Evolutionary conservation across 2,888 invertebrate genomes (phyloP), one percentile per base, ranked within the genome.

Genomic region (Euclidia mi): DNA sequence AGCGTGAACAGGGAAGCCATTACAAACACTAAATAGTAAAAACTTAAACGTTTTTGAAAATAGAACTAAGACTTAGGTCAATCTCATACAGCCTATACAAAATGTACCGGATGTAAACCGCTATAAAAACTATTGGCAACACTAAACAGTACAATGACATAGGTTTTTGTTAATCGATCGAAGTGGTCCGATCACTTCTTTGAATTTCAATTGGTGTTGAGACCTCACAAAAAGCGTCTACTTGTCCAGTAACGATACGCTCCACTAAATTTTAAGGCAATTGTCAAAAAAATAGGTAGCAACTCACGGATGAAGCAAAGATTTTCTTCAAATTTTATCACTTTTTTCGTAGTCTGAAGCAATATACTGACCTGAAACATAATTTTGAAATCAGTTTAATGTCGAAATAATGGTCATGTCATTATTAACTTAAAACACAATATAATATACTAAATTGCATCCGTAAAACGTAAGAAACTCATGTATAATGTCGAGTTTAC

Each of bases 291-390:
- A 80, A 63, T 41, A n/a, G 3, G 9, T 15, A 4, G 18, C 12
- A 47, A 67, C 78, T 71, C 50, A 79, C 74, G 52, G 50, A 66
- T 52, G 34, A 56, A 59, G 51, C 17, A 47, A 61, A 47, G 41
- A 35, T 34, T 59, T 53, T 60, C 32, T 32, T 56, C 28, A 40
- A 29, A 55, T 49, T 35, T n/a, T 28, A 38, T 12, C n/a, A 14
- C 18, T 47, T 58, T 64, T 59, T 64, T 32, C 47, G 40, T 46
- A 40, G 25, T 56, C 61, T 77, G 69, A 70, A 43, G 44, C 47
- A 71, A 64, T 49, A 43, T 70, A 70, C 72, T 77, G 52, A 81
- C 81, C 81, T 81, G 81, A 63, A 81, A 81, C 77, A 79, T 79
- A 64, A 60, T 55, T 40, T 41, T 17, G 31, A 43, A n/a, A 6